Base-by-base conservation (phyloP, 2,113 vertebrate species). In the Oreochromis tanganicae region DNA sequence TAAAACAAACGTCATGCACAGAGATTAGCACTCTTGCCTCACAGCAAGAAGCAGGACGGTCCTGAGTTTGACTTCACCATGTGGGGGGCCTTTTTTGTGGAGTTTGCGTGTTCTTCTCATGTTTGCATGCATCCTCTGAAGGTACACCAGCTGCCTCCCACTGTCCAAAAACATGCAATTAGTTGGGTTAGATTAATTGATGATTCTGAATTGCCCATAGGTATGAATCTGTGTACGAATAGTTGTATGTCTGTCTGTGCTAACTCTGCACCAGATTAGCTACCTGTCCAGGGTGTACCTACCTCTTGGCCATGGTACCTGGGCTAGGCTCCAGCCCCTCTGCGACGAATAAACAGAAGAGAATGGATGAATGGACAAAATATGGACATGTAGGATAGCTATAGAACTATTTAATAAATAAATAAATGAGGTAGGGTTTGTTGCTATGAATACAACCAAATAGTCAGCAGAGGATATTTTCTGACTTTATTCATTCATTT, bases 181-280 rank as follows among this genome's bases (percentile, higher is more conserved):
- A 59, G 56, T 29, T 27, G 13, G 56, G 27, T 9, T 0, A 29
- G 27, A 0, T 9, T 9, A 1, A 29, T 9, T 59, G 56, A 59
- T 5, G 56, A 59, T 59, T 59, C 13, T 29, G 24, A 59, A 59
- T 5, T 29, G 27, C 27, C 4, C 56, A 16, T 5, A 59, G 24
- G 7, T 3, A 59, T 16, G 13, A 59, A 59, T 59, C 56, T 29
- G 2, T 59, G 56, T 56, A 24, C 2, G 6, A 56, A 24, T 2
- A 54, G 52, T 56, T 56, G 4, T 24, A 57, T 59, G 16, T 61
- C 29, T 61, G 57, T 61, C 57, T 34, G 57, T 34, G 57, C 57
- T 9, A 17, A 32, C 57, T 21, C n/a, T 55, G 52, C n/a, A 32
- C 57, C 57, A 61, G 57, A 61, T 61, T 19, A 19, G 32, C 57